Percentiles rank a stretch among this genome's conserved stretches.
These are phyloP conservation scores for Agapetus fuscipes DNA, from an alignment of 2,888 invertebrate genomes.

Conservation along the genomic window DNA sequence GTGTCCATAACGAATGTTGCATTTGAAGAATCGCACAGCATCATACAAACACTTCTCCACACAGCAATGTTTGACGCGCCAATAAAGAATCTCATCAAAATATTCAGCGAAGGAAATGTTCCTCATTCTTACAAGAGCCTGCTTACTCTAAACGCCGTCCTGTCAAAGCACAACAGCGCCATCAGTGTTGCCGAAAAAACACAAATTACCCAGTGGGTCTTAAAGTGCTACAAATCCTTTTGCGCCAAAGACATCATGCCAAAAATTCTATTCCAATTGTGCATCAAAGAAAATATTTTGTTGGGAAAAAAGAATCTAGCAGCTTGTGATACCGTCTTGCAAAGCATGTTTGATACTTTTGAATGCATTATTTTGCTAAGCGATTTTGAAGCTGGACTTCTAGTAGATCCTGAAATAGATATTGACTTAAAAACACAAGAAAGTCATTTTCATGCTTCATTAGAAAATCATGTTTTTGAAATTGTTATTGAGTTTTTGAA, in stretches of 20 bases:
- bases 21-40: slow-evolving; percentile 32
- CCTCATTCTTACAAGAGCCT: slow-evolving; percentile 32
- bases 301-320: slow-evolving; percentile 13
- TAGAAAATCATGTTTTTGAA: slow-evolving; percentile 25
- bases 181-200: slow-evolving; percentile 29
- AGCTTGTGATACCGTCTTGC: slow-evolving; percentile 23
- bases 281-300: slow-evolving; percentile 31
- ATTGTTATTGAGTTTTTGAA: slow-evolving; percentile 4
- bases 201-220: slow-evolving; percentile 33
- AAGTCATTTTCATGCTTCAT: slow-evolving; percentile 2
- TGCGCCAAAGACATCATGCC: slow-evolving; percentile 24
- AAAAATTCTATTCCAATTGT: slow-evolving; percentile 30
- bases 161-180: slow-evolving; percentile 33
- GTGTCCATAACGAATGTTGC: slow-evolving; percentile 23
- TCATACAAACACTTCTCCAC: slow-evolving; percentile 30
- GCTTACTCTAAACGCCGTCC: slow-evolving; percentile 29
- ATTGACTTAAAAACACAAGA: too few relatives aligned
- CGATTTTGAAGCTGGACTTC: slow-evolving; percentile 31
- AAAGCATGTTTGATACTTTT: slow-evolving; percentile 29
- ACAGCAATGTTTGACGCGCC: slow-evolving; percentile 28
- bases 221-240: slow-evolving; percentile 25
- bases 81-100: slow-evolving; percentile 31
- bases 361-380: slow-evolving; percentile 34
- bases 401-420: too few relatives aligned
- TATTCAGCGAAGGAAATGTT: slow-evolving; percentile 37